These are phyloP conservation scores for Gobio occitaniae DNA, from an alignment of 2,797 vertebrate genomes.

Conservation along the genomic window DNA sequence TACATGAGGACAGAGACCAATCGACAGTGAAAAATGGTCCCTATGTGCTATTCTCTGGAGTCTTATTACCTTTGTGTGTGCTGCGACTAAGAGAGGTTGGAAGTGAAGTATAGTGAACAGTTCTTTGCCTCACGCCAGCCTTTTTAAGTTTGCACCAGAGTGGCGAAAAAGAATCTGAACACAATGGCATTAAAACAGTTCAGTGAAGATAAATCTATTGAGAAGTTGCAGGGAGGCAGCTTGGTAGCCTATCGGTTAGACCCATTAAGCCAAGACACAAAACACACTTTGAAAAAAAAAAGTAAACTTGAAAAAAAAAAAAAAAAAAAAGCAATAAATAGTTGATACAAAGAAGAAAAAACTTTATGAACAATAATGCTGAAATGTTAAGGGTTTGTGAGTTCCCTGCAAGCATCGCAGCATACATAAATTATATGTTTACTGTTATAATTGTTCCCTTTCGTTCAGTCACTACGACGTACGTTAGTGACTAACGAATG, in stretches of 20 bases:
- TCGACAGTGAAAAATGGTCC: constrained; percentile 67
- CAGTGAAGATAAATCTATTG: constrained; percentile 11
- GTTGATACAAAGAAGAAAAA: no score
- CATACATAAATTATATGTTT: no score
- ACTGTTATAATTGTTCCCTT: no score
- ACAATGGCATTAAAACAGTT: constrained; percentile 9
- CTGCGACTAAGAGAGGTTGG: constrained; percentile 12
- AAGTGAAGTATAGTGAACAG: neutral
- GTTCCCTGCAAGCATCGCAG: no score
- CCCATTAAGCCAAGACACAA: neutral
- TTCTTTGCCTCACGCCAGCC: neutral
- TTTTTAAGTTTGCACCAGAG: constrained; percentile 9
- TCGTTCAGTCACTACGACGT: no score
- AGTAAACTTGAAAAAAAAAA: neutral
- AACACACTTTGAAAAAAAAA: neutral
- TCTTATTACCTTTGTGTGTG: constrained; percentile 68
- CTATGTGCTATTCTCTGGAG: constrained; percentile 70
- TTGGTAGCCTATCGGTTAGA: constrained; percentile 9
- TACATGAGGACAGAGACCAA: constrained; percentile 45
- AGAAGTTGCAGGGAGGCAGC: neutral
- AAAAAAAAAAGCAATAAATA: neutral
- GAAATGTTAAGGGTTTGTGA: neutral
- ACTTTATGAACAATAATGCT: neutral
- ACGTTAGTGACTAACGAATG: no score
- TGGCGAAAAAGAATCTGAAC: neutral